These are phyloP conservation scores for Meteorus colon DNA, from an alignment of 2,888 invertebrate genomes.

Conservation along the genomic window DNA sequence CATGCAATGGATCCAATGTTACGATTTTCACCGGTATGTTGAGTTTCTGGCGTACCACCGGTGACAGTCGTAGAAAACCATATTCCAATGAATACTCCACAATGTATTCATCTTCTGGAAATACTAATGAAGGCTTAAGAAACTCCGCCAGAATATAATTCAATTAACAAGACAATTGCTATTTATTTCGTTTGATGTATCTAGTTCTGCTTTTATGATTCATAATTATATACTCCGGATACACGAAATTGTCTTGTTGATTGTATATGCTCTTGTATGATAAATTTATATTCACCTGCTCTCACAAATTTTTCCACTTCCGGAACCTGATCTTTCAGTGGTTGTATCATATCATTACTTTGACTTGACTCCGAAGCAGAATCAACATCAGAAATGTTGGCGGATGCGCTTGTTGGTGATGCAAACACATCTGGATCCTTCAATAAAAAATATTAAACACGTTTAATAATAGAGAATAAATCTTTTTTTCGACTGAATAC, in stretches of 20 bases:
- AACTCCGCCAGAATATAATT: constrained; percentile 24
- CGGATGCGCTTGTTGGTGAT: constrained; percentile 49
- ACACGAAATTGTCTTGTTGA: neutral
- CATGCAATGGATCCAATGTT: constrained; percentile 88
- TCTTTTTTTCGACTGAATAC: neutral
- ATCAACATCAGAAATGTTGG: constrained; percentile 56
- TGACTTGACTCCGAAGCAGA: constrained; percentile 54
- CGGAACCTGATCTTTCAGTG: constrained; percentile 73
- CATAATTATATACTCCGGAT: neutral
- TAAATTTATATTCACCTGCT: constrained; percentile 73
- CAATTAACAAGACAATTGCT: constrained; percentile 22
- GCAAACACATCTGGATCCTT: constrained; percentile 45
- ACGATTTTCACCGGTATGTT: constrained; percentile 94
- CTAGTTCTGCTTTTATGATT: too few species aligned
- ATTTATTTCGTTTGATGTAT: neutral
- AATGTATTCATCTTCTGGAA: constrained; percentile 93
- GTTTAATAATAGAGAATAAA: constrained; percentile 30
- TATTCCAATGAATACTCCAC: constrained; percentile 98
- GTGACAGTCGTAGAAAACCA: constrained; percentile 93
- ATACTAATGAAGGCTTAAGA: constrained; percentile 70
- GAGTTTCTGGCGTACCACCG: constrained; percentile 87
- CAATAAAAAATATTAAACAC: constrained; percentile 11
- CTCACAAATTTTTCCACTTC: constrained; percentile 78
- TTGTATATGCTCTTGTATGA: neutral
- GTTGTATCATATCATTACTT: constrained; percentile 59